Base-by-base conservation (phyloP, 2,113 vertebrate species). In the Mystacornis crossleyi region DNA sequence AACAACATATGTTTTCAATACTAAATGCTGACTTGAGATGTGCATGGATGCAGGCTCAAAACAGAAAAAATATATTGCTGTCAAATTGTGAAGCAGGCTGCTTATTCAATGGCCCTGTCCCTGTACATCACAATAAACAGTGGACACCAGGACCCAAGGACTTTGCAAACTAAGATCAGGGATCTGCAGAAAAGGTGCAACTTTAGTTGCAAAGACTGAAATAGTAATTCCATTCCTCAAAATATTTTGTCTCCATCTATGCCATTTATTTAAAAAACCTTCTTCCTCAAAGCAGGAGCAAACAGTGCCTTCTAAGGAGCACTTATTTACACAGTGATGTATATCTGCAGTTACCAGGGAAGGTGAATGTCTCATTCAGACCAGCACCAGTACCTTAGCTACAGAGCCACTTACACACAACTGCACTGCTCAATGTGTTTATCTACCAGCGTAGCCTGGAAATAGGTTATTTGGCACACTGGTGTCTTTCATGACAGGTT, bases 1-100 rank as follows among this genome's bases (percentile, higher is more conserved):
- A 95, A 95, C 64, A 81, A 95, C 92, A 91, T 93, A 89, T 80
- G 87, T 93, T 97, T 94, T 95, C 83, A 89, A 77, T 89, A 85
- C 66, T 67, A 40, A 92, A 80, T 28, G 72, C 86, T 85, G 71
- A 71, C 60, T 92, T 86, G 75, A 88, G 88, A 93, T 90, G 60
- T 86, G 28, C 31, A 0, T 5, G 4, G 60, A 71, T 77, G 50
- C 50, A 89, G 60, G 12, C 61, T 94, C 23, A 62, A 50, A 84
- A 50, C 25, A 42, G 64, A 66, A 75, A 53, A 79, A 90, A 23
- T 40, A 21, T 10, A 31, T 38, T 34, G 21, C 62, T 92, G 70
- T 93, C 78, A 67, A 13, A 51, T 6, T 64, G 50, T 18, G 24
- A 34, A 71, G 72, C 64, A 4, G 8, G 5, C 74, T 70, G 14